Percentiles rank a stretch among this genome's conserved stretches.
phyloP scores from a whole-genome alignment of 1,140 invertebrate species.

The Camponotus vicinus region DNA sequence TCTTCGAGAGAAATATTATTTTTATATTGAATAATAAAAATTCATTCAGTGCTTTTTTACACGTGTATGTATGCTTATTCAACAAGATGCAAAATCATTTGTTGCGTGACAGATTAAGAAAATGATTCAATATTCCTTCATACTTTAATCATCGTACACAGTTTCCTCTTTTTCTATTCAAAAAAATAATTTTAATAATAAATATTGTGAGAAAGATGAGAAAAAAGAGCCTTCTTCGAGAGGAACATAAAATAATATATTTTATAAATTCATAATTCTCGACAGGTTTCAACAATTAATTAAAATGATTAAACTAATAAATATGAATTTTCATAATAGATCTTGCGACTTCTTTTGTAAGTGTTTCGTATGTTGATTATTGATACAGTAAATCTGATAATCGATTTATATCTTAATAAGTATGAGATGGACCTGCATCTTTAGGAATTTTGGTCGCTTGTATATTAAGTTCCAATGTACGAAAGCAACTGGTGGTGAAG shows the following conservation, averaged over 20 bases:
- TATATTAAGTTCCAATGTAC: conserved; percentile 18
- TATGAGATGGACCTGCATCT: conserved; percentile 29
- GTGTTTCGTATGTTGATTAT: conserved; percentile 9
- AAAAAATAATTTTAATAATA: too few relatives aligned
- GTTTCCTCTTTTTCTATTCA: too few relatives aligned
- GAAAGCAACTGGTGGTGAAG: conserved; percentile 50
- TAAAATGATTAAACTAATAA: conserved; percentile 24
- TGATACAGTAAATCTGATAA: neutral
- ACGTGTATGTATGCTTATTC: too few relatives aligned
- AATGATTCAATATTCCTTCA: too few relatives aligned
- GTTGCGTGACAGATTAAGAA: too few relatives aligned
- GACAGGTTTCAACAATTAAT: neutral
- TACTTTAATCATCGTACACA: too few relatives aligned
- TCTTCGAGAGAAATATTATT: neutral
- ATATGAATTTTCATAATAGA: neutral
- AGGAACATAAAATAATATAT: neutral
- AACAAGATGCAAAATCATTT: too few relatives aligned
- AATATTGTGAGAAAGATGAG: too few relatives aligned
- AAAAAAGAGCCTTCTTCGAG: neutral
- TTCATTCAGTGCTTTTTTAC: too few relatives aligned
- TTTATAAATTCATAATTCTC: neutral
- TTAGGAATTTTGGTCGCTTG: conserved; percentile 45
- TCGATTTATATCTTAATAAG: conserved; percentile 15
- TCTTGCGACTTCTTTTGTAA: neutral
- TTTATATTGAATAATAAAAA: neutral